Evolutionary conservation across 2,113 vertebrate genomes (phyloP).

Genomic region (Equus quagga): DNA sequence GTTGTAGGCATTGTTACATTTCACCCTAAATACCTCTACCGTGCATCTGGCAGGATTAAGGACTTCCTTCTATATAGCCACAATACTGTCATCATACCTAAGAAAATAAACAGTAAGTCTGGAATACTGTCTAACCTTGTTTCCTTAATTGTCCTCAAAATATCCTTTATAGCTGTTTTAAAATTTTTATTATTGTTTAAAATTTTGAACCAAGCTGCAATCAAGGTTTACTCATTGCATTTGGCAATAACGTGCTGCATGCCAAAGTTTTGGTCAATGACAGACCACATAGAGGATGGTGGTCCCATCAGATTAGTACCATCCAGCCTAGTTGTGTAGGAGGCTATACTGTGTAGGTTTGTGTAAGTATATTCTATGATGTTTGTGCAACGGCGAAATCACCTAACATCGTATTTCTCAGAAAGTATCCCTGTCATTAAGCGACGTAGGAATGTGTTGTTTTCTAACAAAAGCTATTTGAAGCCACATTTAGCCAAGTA

Average conservation of each 20-base stretch:
- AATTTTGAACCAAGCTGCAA: neutral
- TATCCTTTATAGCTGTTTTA: slow-evolving; percentile 1
- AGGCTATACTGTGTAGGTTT: no score
- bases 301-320: no score
- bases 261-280: no score
- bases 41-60: neutral
- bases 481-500: neutral
- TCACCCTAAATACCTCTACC: neutral
- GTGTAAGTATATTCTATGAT: no score
- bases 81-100: neutral
- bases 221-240: neutral
- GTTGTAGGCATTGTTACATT: neutral
- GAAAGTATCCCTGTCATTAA: no score
- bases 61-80: neutral
- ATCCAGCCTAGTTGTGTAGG: no score
- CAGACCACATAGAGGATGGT: no score
- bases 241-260: neutral
- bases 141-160: slow-evolving; percentile 36
- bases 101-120: slow-evolving; percentile 21
- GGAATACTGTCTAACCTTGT: neutral
- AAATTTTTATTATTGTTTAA: neutral
- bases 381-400: no score
- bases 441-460: neutral
- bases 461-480: neutral
- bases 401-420: no score